These are phyloP conservation scores for Puma concolor DNA, from an alignment of 2,113 vertebrate species.

Conservation along the genomic window DNA sequence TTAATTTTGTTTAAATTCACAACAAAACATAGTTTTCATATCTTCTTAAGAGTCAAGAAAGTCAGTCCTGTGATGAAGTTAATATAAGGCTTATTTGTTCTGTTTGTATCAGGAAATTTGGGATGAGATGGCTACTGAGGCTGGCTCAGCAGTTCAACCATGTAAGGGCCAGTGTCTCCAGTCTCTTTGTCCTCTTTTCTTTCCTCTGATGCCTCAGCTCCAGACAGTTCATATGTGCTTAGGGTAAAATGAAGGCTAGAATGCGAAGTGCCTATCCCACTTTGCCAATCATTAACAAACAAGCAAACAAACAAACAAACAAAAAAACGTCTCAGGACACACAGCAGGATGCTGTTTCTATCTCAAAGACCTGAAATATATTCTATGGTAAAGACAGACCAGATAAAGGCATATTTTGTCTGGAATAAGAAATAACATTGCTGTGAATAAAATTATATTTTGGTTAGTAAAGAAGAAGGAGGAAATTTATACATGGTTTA, in stretches of 20 bases:
- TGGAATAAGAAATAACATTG: slow-evolving; percentile 11
- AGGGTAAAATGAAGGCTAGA: background rate
- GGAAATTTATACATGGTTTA: background rate
- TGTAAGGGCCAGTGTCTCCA: background rate
- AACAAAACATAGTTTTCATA: background rate
- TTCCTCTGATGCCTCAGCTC: background rate
- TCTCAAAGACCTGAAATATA: background rate
- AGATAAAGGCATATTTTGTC: background rate
- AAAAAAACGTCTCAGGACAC: background rate
- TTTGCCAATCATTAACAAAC: background rate
- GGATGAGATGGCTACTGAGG: background rate
- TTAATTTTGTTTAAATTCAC: background rate
- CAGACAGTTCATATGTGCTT: background rate
- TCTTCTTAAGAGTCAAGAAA: background rate
- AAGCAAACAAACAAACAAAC: background rate
- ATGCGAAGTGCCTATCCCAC: background rate
- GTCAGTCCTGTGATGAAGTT: background rate
- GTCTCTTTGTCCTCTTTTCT: background rate
- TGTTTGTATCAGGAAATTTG: background rate
- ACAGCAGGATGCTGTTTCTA: background rate
- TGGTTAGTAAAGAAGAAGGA: slow-evolving; percentile 3
- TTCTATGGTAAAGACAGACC: background rate
- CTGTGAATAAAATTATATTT: background rate
- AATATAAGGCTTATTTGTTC: background rate
- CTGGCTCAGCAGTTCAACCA: background rate